Conservation (phyloP, 2,888 invertebrate species). For the Dascillus cervinus region DNA sequence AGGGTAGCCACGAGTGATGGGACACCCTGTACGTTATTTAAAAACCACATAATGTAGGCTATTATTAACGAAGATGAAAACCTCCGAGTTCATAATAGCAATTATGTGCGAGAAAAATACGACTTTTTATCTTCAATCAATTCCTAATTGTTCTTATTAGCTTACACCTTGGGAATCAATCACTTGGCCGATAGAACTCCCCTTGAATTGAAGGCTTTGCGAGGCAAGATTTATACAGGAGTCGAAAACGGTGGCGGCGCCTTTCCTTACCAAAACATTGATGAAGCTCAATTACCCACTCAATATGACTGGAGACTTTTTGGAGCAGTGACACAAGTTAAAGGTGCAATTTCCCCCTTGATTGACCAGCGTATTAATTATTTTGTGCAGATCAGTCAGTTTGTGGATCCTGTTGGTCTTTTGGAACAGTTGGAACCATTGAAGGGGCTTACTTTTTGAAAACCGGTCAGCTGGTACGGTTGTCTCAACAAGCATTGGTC, state of each 20-base stretch:
- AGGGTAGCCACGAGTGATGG: too few relatives aligned
- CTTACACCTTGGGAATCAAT: constrained; percentile 73
- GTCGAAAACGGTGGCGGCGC: constrained; percentile 68
- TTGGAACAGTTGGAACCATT: constrained; percentile 87
- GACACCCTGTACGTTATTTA: too few relatives aligned
- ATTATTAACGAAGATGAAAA: too few relatives aligned
- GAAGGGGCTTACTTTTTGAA: constrained; percentile 87
- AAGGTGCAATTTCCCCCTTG: constrained; percentile 50
- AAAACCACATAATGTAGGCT: too few relatives aligned
- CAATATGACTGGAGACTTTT: constrained; percentile 84
- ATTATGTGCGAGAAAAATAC: too few relatives aligned
- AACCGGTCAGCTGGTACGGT: constrained; percentile 67
- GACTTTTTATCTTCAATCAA: too few relatives aligned
- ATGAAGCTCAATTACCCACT: constrained; percentile 57
- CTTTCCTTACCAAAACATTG: constrained; percentile 61
- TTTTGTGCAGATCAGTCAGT: constrained; percentile 79
- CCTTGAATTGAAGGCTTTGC: constrained; percentile 64
- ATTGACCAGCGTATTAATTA: constrained; percentile 3
- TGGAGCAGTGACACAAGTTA: constrained; percentile 91
- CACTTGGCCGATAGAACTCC: constrained; percentile 80
- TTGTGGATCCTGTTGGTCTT: constrained; percentile 96
- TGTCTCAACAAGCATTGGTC: constrained; percentile 89
- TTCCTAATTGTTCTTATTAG: constrained; percentile 27
- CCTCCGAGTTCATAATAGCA: too few relatives aligned
- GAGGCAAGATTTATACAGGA: constrained; percentile 59